Base-by-base conservation (phyloP, 1,140 invertebrate genomes). In the Carposina sasakii region DNA sequence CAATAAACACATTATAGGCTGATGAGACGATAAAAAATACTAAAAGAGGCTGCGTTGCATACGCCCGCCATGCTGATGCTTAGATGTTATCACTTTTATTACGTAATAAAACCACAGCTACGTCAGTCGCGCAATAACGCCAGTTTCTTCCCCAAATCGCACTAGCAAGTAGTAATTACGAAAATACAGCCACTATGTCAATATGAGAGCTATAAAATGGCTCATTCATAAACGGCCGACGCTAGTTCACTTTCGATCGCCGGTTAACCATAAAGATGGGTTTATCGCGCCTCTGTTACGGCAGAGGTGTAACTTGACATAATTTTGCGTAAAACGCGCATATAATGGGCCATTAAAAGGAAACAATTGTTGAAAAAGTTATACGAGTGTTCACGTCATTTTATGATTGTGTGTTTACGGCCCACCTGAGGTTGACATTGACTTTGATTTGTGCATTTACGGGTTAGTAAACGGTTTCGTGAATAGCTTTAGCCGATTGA, bases 301-400 rank as follows among this genome's bases (percentile, higher is more conserved):
- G 65, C 67, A 67, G 70, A 79, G 69, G 72, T 81, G 76, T 78
- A 81, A 73, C 76, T 76, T 81, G 76, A 79, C 76, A 83, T 81
- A 77, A 76, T 81, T 84, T 81, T 81, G 75, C 76, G 76, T 81
- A 81, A 78, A 83, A 76, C 74, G 62, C 71, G 67, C 68, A 78
- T 77, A 81, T 84, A 81, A 84, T 81, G 71, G 73, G 57, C 76
- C 76, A 81, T 81, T 81, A 84, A 81, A 81, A 71, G 68, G 73
- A 81, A 84, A 84, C 77, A 81, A 81, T 84, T 78, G 81, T 81
- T 81, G 71, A 84, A 84, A 84, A 84, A 81, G 76, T 84, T 78
- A 78, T 74, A 78, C 67, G 75, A 76, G 74, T 74, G 65, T 67
- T 71, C 70, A 62, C 76, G 76, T 77, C 76, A 76, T 64, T 81